Evolutionary conservation across 2,113 vertebrate genomes (phyloP).

Genomic region (Malaclemys terrapin): DNA sequence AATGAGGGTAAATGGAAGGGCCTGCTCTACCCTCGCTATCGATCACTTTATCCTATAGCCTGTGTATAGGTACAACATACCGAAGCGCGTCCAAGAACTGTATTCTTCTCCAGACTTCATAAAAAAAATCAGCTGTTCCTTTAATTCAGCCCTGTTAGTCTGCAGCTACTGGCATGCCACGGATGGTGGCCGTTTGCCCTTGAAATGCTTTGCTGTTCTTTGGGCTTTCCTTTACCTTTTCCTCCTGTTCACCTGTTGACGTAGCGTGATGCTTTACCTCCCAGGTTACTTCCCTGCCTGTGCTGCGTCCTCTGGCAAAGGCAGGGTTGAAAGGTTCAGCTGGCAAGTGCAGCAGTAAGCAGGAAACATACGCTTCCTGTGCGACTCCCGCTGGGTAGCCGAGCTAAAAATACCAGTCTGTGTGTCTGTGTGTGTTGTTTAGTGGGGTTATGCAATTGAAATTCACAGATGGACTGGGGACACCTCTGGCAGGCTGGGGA

Average conservation of each 20-base stretch:
- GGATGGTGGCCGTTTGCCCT: background rate
- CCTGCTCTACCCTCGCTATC: background rate
- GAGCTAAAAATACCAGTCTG: background rate
- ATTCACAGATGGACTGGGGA: constrained; percentile 40
- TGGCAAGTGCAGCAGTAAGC: fast-evolving
- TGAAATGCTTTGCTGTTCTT: background rate
- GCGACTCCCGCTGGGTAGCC: background rate
- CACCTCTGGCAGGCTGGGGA: constrained; percentile 51
- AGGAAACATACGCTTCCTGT: constrained; percentile 25
- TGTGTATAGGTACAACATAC: background rate
- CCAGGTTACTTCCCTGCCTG: background rate
- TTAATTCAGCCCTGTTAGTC: background rate
- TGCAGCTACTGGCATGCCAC: background rate
- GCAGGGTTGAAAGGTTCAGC: background rate
- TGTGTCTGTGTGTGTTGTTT: background rate
- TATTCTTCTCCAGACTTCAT: background rate
- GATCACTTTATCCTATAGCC: background rate
- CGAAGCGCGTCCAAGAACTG: background rate
- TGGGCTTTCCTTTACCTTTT: background rate
- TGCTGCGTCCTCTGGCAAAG: background rate
- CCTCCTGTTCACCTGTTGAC: background rate
- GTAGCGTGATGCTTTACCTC: background rate
- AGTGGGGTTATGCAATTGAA: constrained; percentile 14
- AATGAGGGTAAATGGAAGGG: background rate
- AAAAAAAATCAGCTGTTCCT: background rate